phyloP scores from a whole-genome alignment of 37 sponge, comb jelly and placozoan species.

The Trichoplax adhaerens region DNA sequence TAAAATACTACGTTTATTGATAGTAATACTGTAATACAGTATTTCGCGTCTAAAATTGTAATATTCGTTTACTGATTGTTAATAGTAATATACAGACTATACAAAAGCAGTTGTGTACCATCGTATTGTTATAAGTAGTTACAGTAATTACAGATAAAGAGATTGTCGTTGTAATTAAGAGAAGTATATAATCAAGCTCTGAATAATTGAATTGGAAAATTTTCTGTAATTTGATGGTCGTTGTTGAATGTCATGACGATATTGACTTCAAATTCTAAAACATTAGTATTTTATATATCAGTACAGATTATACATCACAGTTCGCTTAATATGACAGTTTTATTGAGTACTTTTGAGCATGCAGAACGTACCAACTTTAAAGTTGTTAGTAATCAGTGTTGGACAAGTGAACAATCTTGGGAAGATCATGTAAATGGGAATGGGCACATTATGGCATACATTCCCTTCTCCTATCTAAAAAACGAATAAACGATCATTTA shows the following conservation, averaged over 20 bases:
- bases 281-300: too few relatives aligned
- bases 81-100: too few relatives aligned
- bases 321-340: neutral
- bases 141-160: too few relatives aligned
- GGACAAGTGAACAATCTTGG: constrained; percentile 96
- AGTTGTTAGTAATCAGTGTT: constrained; percentile 65
- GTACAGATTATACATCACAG: too few relatives aligned
- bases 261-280: constrained; percentile 80
- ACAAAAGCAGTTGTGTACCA: too few relatives aligned
- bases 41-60: too few relatives aligned
- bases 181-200: neutral
- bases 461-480: constrained; percentile 81
- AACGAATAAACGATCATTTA: too few relatives aligned
- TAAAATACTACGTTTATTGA: too few relatives aligned
- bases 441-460: constrained; percentile 54
- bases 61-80: too few relatives aligned
- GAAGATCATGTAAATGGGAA: constrained; percentile 95
- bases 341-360: neutral
- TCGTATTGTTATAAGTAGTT: too few relatives aligned
- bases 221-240: constrained; percentile 85
- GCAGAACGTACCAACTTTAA: constrained; percentile 41
- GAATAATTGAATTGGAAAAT: constrained; percentile 78
- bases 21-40: too few relatives aligned
- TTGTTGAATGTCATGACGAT: constrained; percentile 72
- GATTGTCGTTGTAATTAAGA: too few relatives aligned